Conservation (phyloP, 2,888 invertebrate species). For the Hyposoter dolosus region DNA sequence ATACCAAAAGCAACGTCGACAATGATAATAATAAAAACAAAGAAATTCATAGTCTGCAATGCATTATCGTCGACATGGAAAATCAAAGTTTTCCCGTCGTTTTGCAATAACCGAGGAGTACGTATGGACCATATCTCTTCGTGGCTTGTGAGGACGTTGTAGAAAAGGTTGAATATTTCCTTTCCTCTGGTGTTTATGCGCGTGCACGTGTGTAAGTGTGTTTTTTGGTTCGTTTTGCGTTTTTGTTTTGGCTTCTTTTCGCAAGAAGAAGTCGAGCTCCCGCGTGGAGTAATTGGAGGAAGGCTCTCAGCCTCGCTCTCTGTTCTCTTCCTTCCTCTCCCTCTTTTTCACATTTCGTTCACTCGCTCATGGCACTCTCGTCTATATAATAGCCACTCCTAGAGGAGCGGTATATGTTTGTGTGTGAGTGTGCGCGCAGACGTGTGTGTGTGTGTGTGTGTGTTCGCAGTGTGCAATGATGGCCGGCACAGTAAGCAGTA, state of each 20-base stretch:
- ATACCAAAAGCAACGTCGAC: not conserved
- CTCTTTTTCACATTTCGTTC: constrained; percentile 18
- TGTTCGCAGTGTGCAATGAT: constrained; percentile 37
- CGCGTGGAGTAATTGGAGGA: constrained; percentile 53
- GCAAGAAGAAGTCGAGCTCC: constrained; percentile 20
- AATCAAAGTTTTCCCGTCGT: constrained; percentile 30
- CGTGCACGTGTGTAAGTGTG: not conserved
- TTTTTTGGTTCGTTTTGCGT: not conserved
- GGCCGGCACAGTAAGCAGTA: constrained; percentile 35
- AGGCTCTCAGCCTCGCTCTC: constrained; percentile 32
- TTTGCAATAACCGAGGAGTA: constrained; percentile 22
- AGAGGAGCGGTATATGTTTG: constrained; percentile 36
- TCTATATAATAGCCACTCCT: constrained; percentile 54
- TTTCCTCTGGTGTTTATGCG: not conserved
- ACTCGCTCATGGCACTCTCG: constrained; percentile 25
- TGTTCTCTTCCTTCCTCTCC: constrained; percentile 19
- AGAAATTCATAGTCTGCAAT: not conserved
- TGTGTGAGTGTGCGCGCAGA: too few relatives aligned
- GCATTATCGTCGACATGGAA: constrained; percentile 25
- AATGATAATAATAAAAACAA: constrained; percentile 1
- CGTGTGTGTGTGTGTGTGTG: not conserved
- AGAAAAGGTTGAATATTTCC: constrained; percentile 6
- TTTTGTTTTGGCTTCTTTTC: constrained; percentile 17
- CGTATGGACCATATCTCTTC: not conserved
- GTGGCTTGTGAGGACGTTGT: not conserved